Evolutionary conservation across 2,888 invertebrate species (phyloP).

Genomic region (Sisyra nigra): DNA sequence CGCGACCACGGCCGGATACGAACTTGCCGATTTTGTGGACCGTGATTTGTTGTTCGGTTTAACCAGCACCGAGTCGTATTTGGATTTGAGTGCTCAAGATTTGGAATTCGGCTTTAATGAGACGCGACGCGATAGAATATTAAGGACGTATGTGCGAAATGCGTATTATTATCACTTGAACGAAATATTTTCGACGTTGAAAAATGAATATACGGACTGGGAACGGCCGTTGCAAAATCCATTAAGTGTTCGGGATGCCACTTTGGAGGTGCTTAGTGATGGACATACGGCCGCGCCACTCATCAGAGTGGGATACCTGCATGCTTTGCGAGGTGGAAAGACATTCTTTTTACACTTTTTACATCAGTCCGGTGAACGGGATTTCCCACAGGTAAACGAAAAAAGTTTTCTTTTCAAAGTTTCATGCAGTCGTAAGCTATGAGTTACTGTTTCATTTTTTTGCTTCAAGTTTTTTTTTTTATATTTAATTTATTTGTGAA

Average conservation of each 20-base stretch:
- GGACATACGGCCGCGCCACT: conserved; percentile 81
- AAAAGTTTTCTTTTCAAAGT: too few relatives aligned
- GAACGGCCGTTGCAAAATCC: conserved; percentile 76
- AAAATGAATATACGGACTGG: conserved; percentile 95
- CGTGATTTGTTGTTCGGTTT: conserved; percentile 73
- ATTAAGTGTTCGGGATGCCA: conserved; percentile 68
- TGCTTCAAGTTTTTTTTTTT: too few relatives aligned
- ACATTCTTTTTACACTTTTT: conserved; percentile 81
- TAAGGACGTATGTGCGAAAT: conserved; percentile 86
- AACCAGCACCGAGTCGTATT: conserved; percentile 66
- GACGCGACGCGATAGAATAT: conserved; percentile 67
- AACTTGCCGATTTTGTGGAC: conserved; percentile 66
- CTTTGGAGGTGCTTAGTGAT: conserved; percentile 77
- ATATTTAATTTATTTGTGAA: too few relatives aligned
- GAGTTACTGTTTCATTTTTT: too few relatives aligned
- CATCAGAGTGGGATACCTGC: conserved; percentile 63
- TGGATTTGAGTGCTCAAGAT: conserved; percentile 67
- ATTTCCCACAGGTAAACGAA: conserved; percentile 51
- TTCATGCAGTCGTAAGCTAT: too few relatives aligned
- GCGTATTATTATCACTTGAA: conserved; percentile 89
- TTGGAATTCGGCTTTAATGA: conserved; percentile 87
- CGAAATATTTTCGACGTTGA: conserved; percentile 84
- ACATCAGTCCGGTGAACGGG: conserved; percentile 69
- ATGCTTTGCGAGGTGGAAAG: conserved; percentile 60
- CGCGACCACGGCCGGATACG: conserved; percentile 57